Base-by-base conservation (phyloP, 2,888 invertebrate genomes). In the Pterostichus madidus region DNA sequence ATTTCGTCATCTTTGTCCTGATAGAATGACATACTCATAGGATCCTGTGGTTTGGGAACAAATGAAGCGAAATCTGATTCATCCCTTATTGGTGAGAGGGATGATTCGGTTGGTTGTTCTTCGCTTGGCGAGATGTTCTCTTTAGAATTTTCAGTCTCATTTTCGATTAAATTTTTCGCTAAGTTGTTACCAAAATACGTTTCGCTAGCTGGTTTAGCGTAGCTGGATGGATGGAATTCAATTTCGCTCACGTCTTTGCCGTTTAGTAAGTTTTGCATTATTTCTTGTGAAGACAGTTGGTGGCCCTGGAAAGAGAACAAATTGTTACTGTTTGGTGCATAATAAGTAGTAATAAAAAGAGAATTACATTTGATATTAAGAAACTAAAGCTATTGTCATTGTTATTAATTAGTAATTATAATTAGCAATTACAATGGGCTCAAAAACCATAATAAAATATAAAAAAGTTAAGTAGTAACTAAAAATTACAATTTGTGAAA, bases 11-110 rank as follows among this genome's bases (percentile, higher is more conserved):
- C 92, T 87, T 93, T 92, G 86, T 93, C 93, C 86, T 93, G 93
- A 86, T 93, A 93, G 87, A 93, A 93, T 80, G 93, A 93, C 92
- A 92, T 93, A 84, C 92, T 93, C 93, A 93, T 93, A 13, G 93
- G 93, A 89, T 93, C 93, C 83, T 91, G 89, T 87, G 93, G 92
- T 87, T 93, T 93, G 84, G 91, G 64, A 35, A 77, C 24, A 24
- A 83, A 76, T 35, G 49, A 84, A 83, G 32, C 8, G 8, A 80
- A 53, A 53, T 84, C 82, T n/a, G 86, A 85, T 49, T 85, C 85
- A 73, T 86, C 86, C 73, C 86, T 85, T 6, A 86, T 85, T 5
- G 84, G 84, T 46, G 85, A 86, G 11, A 87, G 53, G 8, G 86
- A 56, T 8, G 71, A 78, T 13, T 61, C 61, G n/a, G 78, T 44